Evolutionary conservation across 1,140 invertebrate genomes (phyloP), one percentile per base, ranked within the genome.

Genomic region (Orius insidiosus): DNA sequence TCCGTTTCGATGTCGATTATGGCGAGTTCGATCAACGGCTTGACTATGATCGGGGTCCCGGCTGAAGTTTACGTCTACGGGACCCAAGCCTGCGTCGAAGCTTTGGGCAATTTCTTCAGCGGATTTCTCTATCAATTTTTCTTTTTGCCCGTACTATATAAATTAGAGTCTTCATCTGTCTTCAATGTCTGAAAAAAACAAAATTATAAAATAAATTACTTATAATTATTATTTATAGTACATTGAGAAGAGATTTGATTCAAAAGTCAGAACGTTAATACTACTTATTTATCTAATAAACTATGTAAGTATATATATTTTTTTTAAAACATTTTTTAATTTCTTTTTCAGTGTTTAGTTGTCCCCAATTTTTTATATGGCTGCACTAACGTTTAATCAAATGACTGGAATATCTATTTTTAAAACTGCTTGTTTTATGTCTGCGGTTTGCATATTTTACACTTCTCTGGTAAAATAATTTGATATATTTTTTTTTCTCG

Each of bases 11-110:
- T 85, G 66, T 85, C 81, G 1, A 64, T 87, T 30, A 71, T 85
- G 53, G 79, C 80, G 38, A 83, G 79, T n/a, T n/a, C n/a, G n/a
- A n/a, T n/a, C 59, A 89, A 85, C 0, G 85, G 85, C 39, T 80
- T 92, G 30, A 88, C 86, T 5, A 74, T 94, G 47, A 65, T 92
- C 10, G 88, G 86, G 9, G 85, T 80, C 7, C 85, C 86, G 3
- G 75, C 84, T 0, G 85, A 92, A 64, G 80, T 87, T 52, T 90
- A 89, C 59, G 78, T 78, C 61, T 85, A 74, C 60, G 85, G 85
- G 2, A 80, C 78, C 1, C 77, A 85, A 57, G 85, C 15, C 6
- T 7, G 6, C 6, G 5, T 84, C 50, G 79, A 82, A 14, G 67
- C 77, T 8, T 63, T 85, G 11, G 68, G 71, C 4, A 68, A 75